Evolutionary conservation across 2,797 vertebrate genomes (phyloP), one percentile per base, ranked within the genome.

Genomic region (Lepilemur septentrionalis): DNA sequence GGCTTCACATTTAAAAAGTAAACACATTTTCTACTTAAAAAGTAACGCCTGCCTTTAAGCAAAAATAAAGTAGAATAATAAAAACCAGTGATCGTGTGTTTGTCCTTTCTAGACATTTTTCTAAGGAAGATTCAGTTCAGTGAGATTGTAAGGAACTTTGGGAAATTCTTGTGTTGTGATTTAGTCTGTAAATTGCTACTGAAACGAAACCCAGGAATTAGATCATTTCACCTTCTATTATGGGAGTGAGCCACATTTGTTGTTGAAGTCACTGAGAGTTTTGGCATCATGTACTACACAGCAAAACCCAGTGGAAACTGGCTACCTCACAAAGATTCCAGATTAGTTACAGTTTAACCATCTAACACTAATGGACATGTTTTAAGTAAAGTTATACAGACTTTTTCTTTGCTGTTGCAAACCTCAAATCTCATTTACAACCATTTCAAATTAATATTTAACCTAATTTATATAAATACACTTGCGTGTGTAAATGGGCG

Each of bases 381-480:
- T 84, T 57, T 35, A 52, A 91, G 46, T 81, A 41, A 85, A 84
- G 32, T 76, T 93, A 82, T 28, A 61, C 30, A 91, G 35, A 83
- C 35, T 15, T 70, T 78, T 46, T 18, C 76, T 52, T 83, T 48
- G 48, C 78, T 87, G 78, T 48, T 80, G n/a, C 14, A 95, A 72
- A 52, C 35, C 38, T 87, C 50, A n/a, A 73, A 46, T 90, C 57
- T 96, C 89, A 95, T 41, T 97, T 92, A 84, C n/a, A 76, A 78
- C 65, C 89, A 88, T 50, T 94, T 92, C 25, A 80, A 96, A 65
- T 94, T 83, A 96, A 88, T 96, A 87, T 87, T 95, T 90, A 95
- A 75, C 59, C 38, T 52, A 86, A 79, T 61, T 25, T 83, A 63
- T 70, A 52, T 69, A 83, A 72, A 95, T 7, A 59, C 11, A 78